Evolutionary conservation across 2,113 vertebrate genomes (phyloP).

Genomic region (Mobula hypostoma): DNA sequence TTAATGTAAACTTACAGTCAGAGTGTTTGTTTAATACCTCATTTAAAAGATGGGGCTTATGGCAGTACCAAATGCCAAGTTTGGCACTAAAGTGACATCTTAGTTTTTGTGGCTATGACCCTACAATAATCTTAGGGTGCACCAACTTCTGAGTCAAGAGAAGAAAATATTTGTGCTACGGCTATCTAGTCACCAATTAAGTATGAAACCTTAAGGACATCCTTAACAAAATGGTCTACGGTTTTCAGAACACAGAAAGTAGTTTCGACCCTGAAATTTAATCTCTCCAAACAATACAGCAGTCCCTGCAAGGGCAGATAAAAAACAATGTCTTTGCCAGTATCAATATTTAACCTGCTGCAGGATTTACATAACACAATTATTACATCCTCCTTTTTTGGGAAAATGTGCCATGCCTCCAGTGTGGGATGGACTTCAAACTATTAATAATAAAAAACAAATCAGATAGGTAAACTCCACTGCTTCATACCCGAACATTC

Average conservation of each 20-base stretch:
- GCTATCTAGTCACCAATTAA: background rate
- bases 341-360: background rate
- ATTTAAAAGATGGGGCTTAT: background rate
- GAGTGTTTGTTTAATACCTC: background rate
- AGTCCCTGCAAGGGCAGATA: background rate
- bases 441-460: background rate
- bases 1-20: background rate
- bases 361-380: background rate
- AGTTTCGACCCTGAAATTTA: background rate
- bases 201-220: background rate
- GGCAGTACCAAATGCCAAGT: background rate
- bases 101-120: background rate
- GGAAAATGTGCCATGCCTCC: background rate
- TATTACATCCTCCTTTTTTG: background rate
- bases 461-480: background rate
- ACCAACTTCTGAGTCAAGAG: background rate
- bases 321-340: background rate
- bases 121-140: background rate
- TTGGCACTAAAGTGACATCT: background rate
- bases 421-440: background rate
- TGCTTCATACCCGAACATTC: slow-evolving; percentile 53
- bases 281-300: background rate
- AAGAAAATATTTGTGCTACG: background rate
- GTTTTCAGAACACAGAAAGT: background rate
- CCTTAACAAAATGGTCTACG: background rate